Evolutionary conservation across 1,140 invertebrate species (phyloP).

Genomic region (Himalopsyche phryganea): DNA sequence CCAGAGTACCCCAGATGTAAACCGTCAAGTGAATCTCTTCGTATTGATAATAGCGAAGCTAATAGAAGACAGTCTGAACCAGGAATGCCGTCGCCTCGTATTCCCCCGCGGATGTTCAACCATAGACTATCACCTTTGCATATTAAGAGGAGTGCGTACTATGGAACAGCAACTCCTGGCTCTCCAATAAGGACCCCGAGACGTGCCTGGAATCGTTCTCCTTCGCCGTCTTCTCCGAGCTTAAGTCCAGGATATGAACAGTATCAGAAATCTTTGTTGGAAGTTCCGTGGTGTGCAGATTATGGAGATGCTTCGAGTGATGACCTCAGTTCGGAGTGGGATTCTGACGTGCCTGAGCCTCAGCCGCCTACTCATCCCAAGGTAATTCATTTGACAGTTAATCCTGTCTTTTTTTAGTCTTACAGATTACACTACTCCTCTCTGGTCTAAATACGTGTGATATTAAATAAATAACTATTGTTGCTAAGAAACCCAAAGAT

Average conservation of each 20-base stretch:
- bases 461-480: neutral
- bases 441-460: neutral
- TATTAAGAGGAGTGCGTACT: slow-evolving; percentile 4
- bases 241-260: slow-evolving; percentile 69
- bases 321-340: slow-evolving; percentile 86
- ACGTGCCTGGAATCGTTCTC: slow-evolving; percentile 44
- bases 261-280: slow-evolving; percentile 70
- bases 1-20: slow-evolving; percentile 14
- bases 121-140: slow-evolving; percentile 15
- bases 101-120: neutral
- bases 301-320: slow-evolving; percentile 83
- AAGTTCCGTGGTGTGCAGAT: slow-evolving; percentile 68
- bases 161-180: slow-evolving; percentile 35
- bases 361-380: slow-evolving; percentile 41
- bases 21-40: slow-evolving; percentile 7
- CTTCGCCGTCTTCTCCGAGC: slow-evolving; percentile 45
- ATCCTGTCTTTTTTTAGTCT: too few relatives aligned
- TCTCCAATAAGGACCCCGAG: slow-evolving; percentile 31
- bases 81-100: neutral
- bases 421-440: too few relatives aligned
- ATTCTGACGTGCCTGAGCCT: slow-evolving; percentile 69
- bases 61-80: slow-evolving; percentile 26
- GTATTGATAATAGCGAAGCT: slow-evolving; percentile 17
- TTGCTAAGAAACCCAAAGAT: neutral
- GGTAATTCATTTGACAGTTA: slow-evolving; percentile 29